Evolutionary conservation across 2,113 vertebrate species (phyloP), one percentile per base, ranked within the genome.

Genomic region (Nesoenas mayeri): DNA sequence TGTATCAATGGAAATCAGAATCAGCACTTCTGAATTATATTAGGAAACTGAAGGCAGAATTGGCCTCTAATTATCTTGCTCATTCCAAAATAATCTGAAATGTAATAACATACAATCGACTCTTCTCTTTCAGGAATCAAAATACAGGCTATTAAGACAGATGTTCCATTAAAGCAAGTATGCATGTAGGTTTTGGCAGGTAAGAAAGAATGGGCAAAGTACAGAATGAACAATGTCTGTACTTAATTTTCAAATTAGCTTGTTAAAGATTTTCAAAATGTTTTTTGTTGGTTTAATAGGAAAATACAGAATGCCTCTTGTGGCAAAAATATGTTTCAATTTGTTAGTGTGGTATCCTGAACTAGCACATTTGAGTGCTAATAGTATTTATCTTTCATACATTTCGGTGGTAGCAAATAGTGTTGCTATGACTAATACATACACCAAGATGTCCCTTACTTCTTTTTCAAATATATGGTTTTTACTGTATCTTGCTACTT

Each of bases 301-400:
- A 93, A 96, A 96, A 95, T 47, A 44, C 0, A 74, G 12, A 36
- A 62, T 1, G 1, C 19, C n/a, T 93, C 38, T 67, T 69, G 58
- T 87, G 42, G 58, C 80, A 66, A 95, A 95, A 97, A 95, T 31
- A 56, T 53, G 54, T 96, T 91, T 86, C 88, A 79, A 79, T 89
- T 96, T 61, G 40, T 22, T 87, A 47, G 32, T 32, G 25, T 82
- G 53, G 57, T 78, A 72, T 61, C 36, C 36, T 90, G 75, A 96
- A 64, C 60, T 72, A 93, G 42, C 69, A 88, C 66, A 80, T 80
- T 74, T 75, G 29, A 88, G 70, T 26, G 47, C 34, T 69, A 80
- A 67, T 38, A 80, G 40, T 50, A 42, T 48, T 70, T 88, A 56
- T 58, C 42, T 61, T 92, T 53, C 77, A 8, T 65, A 75, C 8